A percentile compares a stretch with the other conserved stretches of the same genome.
Conservation (phyloP, 2,113 vertebrate genomes). For the Struthio camelus region DNA sequence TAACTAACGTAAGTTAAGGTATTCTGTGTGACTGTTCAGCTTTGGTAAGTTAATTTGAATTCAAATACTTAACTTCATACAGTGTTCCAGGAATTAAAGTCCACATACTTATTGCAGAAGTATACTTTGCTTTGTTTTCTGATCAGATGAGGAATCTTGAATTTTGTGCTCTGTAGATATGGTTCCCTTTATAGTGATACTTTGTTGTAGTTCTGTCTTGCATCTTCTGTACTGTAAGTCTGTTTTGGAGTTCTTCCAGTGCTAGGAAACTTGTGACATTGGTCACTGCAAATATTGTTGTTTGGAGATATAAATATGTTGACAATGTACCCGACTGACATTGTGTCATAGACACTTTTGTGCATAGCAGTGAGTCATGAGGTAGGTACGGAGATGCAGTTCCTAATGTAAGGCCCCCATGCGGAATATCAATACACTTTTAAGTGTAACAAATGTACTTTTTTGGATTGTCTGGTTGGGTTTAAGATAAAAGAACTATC, state of each 20-base stretch:
- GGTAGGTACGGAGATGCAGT: background rate
- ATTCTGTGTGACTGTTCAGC: background rate
- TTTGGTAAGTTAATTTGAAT: background rate
- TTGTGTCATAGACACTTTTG: background rate
- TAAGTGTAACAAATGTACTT: background rate
- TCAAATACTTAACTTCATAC: background rate
- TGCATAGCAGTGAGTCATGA: background rate
- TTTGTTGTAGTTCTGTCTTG: background rate
- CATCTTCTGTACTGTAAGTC: background rate
- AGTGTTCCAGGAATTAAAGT: background rate
- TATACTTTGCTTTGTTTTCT: background rate
- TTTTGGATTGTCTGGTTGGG: background rate
- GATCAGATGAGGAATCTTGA: background rate
- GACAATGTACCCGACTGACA: background rate
- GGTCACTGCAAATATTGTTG: background rate
- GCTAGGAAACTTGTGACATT: background rate
- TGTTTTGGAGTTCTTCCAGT: background rate
- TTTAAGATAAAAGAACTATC: background rate
- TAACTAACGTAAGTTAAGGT: background rate
- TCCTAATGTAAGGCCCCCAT: no score
- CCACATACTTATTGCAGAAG: background rate
- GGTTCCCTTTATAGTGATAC: background rate
- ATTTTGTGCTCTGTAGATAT: background rate
- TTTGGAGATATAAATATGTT: background rate
- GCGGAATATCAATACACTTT: no score